These are phyloP conservation scores for Drosophila yooni DNA, from an alignment of 2,888 invertebrate species.

Conservation along the genomic window DNA sequence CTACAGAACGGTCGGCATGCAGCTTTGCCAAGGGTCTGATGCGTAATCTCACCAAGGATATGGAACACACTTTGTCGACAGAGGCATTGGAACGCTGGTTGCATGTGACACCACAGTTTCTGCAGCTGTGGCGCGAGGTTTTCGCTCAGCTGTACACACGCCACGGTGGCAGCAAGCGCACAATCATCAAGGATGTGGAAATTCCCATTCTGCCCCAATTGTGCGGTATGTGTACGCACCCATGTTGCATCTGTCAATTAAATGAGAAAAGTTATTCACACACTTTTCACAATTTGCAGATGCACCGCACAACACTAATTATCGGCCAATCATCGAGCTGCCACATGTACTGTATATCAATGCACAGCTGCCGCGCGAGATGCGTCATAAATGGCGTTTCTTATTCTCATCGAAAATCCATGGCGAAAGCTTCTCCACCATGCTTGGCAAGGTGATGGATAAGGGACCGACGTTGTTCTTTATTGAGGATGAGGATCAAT, in stretches of 20 bases:
- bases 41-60: conserved; percentile 79
- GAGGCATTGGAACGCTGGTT: conserved; percentile 84
- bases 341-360: conserved; percentile 93
- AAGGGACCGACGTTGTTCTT: conserved; percentile 94
- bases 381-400: conserved; percentile 93
- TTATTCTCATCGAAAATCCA: conserved; percentile 94
- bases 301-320: conserved; percentile 90
- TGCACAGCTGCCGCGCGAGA: conserved; percentile 90
- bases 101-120: conserved; percentile 86
- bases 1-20: conserved; percentile 86
- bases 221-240: conserved; percentile 49
- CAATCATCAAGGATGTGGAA: conserved; percentile 60
- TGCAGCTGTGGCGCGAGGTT: conserved; percentile 86
- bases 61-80: conserved; percentile 75
- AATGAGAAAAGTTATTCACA: conserved; percentile 11
- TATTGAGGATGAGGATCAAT: conserved; percentile 92
- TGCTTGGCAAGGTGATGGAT: conserved; percentile 90
- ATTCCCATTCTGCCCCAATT: conserved; percentile 63
- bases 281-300: conserved; percentile 84
- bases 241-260: conserved; percentile 6
- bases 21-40: conserved; percentile 87
- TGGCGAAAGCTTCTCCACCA: conserved; percentile 95
- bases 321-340: conserved; percentile 90
- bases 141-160: conserved; percentile 86
- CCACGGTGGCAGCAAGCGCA: conserved; percentile 67